A percentile compares a stretch with the other conserved stretches of the same genome.
phyloP scores from a whole-genome alignment of 1,140 invertebrate species.

The Spodoptera litura region DNA sequence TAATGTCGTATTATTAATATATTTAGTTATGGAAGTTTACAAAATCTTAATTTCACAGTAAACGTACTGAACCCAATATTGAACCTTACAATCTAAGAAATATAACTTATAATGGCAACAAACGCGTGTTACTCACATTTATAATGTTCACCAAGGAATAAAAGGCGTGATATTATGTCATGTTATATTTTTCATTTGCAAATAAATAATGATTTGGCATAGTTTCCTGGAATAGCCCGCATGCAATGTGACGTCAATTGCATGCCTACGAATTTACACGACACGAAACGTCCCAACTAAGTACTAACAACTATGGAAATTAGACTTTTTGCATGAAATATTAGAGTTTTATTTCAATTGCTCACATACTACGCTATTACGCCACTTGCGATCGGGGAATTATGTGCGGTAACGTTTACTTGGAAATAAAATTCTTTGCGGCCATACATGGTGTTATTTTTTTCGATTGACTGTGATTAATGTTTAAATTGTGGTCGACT shows the following conservation, averaged over 20 bases:
- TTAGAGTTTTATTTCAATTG: conserved; percentile 15
- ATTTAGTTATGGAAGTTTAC: too few relatives aligned
- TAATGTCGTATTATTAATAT: too few relatives aligned
- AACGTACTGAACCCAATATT: too few relatives aligned
- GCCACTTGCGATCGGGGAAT: conserved; percentile 14
- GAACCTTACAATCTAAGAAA: too few relatives aligned
- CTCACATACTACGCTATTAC: background rate
- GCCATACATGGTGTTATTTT: background rate
- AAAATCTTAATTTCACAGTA: too few relatives aligned
- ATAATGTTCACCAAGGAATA: too few relatives aligned
- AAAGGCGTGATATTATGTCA: too few relatives aligned
- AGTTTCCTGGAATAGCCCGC: conserved; percentile 31
- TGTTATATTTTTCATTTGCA: conserved; percentile 1
- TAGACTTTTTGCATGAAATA: conserved; percentile 11
- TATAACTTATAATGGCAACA: too few relatives aligned
- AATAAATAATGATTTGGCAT: conserved; percentile 23
- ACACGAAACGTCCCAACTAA: conserved; percentile 6
- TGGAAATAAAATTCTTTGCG: conserved; percentile 5
- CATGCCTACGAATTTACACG: conserved; percentile 16
- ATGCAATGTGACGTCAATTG: conserved; percentile 1
- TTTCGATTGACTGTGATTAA: background rate
- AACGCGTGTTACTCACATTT: too few relatives aligned
- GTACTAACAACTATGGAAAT: conserved; percentile 13
- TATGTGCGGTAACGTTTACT: conserved; percentile 22
- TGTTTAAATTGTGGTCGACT: too few relatives aligned